Conservation (phyloP, 2,797 vertebrate species). For the Toxotes lorentzi region DNA sequence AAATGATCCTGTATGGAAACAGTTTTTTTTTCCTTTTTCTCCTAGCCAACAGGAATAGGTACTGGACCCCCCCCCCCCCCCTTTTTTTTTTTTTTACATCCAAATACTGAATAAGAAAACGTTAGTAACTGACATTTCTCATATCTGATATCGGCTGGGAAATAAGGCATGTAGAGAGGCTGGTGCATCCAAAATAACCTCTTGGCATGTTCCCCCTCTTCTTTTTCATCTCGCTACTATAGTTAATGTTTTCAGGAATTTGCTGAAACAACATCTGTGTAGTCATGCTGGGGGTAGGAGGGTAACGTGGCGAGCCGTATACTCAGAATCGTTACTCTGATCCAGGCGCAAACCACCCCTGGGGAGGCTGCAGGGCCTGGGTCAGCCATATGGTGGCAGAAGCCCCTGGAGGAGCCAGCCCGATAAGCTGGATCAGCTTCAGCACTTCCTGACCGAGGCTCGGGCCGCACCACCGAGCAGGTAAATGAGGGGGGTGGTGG, state of each 20-base stretch:
- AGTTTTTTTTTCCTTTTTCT: background rate
- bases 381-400: conserved; percentile 95
- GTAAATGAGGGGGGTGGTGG: conserved; percentile 67
- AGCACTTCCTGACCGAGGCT: conserved; percentile 83
- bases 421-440: conserved; percentile 92
- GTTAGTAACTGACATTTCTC: background rate
- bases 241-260: conserved; percentile 86
- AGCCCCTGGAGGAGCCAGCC: conserved; percentile 90
- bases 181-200: conserved; percentile 64
- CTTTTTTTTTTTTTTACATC: background rate
- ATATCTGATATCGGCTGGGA: conserved; percentile 22
- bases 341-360: conserved; percentile 86
- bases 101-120: conserved; percentile 8
- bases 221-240: conserved; percentile 36
- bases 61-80: background rate
- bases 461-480: conserved; percentile 81
- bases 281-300: conserved; percentile 86
- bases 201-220: conserved; percentile 24
- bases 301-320: conserved; percentile 79
- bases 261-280: conserved; percentile 91
- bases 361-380: conserved; percentile 90
- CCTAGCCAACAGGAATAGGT: background rate
- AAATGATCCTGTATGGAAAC: conserved; percentile 33
- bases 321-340: conserved; percentile 87
- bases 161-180: conserved; percentile 30